Conservation (phyloP, 1,140 invertebrate genomes). For the Branchinecta lynchi region DNA sequence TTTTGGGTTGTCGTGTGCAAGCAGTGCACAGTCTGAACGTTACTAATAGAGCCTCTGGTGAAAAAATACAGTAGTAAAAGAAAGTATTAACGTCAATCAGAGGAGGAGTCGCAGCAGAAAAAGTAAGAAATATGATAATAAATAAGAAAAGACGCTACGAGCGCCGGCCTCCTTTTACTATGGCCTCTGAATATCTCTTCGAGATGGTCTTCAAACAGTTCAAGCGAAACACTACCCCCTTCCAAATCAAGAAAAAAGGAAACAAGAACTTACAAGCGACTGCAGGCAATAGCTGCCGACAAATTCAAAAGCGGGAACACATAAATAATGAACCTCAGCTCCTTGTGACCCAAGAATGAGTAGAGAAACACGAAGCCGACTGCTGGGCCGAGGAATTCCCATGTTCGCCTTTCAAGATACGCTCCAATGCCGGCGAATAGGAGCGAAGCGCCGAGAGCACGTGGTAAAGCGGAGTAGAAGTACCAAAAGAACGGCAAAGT, state of each 20-base stretch:
- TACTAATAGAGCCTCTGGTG: no score
- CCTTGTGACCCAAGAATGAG: constrained; percentile 94
- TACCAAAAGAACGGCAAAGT: constrained; percentile 95
- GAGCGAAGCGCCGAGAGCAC: constrained; percentile 64
- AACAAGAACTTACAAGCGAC: constrained; percentile 57
- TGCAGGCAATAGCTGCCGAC: constrained; percentile 66
- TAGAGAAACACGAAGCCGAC: constrained; percentile 73
- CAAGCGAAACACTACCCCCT: not conserved
- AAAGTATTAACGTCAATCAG: no score
- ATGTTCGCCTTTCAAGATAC: constrained; percentile 49
- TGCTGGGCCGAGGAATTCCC: constrained; percentile 52
- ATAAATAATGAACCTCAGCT: constrained; percentile 95
- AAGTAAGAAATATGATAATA: constrained; percentile 17
- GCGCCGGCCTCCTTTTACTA: no score
- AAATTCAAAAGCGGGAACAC: constrained; percentile 85
- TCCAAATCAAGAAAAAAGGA: constrained; percentile 15
- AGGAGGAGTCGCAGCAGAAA: not conserved
- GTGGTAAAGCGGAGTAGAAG: constrained; percentile 88
- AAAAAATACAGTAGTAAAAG: no score
- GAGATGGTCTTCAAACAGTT: not conserved
- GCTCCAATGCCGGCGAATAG: constrained; percentile 66
- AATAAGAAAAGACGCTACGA: not conserved
- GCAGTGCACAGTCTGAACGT: no score
- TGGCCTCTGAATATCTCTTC: not conserved
- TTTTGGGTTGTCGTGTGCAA: no score